Base-by-base conservation (phyloP, 2,888 invertebrate genomes). In the Cylindroiulus punctatus region DNA sequence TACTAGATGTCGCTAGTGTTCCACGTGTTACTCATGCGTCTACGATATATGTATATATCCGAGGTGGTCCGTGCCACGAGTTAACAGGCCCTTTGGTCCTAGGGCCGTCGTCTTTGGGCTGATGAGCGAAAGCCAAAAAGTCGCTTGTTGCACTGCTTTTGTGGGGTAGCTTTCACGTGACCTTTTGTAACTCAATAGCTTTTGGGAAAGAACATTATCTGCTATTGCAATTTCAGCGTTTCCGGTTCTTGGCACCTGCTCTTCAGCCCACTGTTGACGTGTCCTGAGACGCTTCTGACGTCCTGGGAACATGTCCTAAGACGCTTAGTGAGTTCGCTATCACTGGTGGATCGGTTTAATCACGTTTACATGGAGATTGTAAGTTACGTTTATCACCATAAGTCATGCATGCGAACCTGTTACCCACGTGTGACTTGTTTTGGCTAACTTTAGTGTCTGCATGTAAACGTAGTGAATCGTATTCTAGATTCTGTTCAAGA, bases 1-100 rank as follows among this genome's bases (percentile, higher is more conserved):
- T 76, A 76, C 76, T 76, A 76, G 76, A 76, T 76, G 76, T 76
- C 30, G 76, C 76, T 76, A 76, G 76, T 76, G 76, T 76, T 76
- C 76, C 76, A 76, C 76, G 76, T 76, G 22, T 30, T 76, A 76
- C 76, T 76, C 14, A 30, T 76, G 76, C 76, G 76, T 76, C 30
- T 76, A 76, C 76, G 76, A 76, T 76, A 76, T 76, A 76, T 76
- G 76, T 76, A 76, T 76, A 76, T 76, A 76, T 30, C 76, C 14
- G 76, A 76, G 76, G 26, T 76, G 76, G 76, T 30, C 30, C 26
- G 26, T 76, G 22, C 76, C 76, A 76, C 76, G 76, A 76, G 76
- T 76, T 76, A 76, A 76, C 76, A 14, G 44, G 12, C 5, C 14
- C 1, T 7, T 47, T 10, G 47, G 47, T 2, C 14, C 4, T 57